phyloP scores from a whole-genome alignment of 2,797 vertebrate species.

The Lerista edwardsae region DNA sequence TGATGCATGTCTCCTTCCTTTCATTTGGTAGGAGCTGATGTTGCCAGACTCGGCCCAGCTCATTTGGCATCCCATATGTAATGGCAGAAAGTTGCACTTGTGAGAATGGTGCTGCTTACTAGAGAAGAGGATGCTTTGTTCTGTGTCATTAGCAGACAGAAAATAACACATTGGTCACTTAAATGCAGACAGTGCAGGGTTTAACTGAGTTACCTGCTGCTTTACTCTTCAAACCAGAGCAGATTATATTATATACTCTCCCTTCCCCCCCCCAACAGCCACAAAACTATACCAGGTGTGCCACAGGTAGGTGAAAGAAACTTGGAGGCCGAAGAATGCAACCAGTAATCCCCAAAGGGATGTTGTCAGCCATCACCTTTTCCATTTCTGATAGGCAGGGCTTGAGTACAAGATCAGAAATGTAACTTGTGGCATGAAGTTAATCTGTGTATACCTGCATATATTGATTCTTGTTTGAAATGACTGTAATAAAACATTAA shows the following conservation, averaged over 20 bases:
- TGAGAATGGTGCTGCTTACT: not conserved
- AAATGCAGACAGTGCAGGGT: not conserved
- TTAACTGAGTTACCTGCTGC: not conserved
- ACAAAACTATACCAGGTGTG: not conserved
- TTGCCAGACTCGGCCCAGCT: not conserved
- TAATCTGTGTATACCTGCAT: slow-evolving; percentile 46
- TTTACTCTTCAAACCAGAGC: not conserved
- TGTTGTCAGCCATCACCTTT: not conserved
- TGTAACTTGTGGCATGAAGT: slow-evolving; percentile 60
- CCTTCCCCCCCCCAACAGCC: not conserved
- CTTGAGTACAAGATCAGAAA: slow-evolving; percentile 20
- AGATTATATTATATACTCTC: not conserved
- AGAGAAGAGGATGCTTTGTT: not conserved
- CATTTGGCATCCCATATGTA: not conserved
- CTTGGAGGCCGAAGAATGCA: not conserved
- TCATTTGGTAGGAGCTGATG: not conserved
- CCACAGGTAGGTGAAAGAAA: not conserved
- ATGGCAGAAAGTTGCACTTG: not conserved
- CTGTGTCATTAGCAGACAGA: not conserved
- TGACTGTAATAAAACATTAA: slow-evolving; percentile 80
- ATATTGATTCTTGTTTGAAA: slow-evolving; percentile 60
- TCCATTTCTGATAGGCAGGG: not conserved
- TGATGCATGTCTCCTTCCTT: not conserved
- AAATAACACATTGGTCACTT: not conserved
- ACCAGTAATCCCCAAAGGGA: not conserved